Percentiles rank a stretch among this genome's conserved stretches.
Evolutionary conservation across 1,140 invertebrate species (phyloP).

Genomic region (Scylla paramamosain): DNA sequence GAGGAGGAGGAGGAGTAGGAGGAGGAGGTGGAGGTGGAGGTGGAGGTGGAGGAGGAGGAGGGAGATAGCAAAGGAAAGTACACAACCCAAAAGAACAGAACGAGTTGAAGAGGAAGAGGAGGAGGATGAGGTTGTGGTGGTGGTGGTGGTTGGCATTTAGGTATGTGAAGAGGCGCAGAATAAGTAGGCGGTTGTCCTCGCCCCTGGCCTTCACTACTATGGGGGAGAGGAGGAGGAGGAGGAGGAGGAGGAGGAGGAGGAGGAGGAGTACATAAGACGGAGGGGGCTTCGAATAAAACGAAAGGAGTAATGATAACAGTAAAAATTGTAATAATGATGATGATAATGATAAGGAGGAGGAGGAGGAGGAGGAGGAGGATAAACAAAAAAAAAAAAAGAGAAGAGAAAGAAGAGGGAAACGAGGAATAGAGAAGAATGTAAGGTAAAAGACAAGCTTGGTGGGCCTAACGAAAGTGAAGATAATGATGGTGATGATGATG

Average conservation of each 20-base stretch:
- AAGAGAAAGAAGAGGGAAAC: background rate
- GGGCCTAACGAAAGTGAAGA: too few relatives aligned
- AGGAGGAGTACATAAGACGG: background rate
- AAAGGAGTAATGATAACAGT: too few relatives aligned
- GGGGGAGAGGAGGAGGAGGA: background rate
- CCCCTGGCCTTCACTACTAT: background rate
- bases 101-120: background rate
- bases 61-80: background rate
- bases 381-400: background rate
- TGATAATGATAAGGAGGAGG: too few relatives aligned
- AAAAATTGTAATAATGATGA: too few relatives aligned
- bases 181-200: conserved; percentile 11
- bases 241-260: background rate
- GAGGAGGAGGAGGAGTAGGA: background rate
- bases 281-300: background rate
- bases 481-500: too few relatives aligned
- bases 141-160: background rate
- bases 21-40: background rate
- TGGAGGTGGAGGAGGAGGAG: background rate
- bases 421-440: too few relatives aligned
- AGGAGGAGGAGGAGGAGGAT: background rate
- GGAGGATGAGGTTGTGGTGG: background rate
- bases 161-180: conserved; percentile 11
- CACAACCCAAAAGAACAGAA: background rate
- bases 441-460: too few relatives aligned